Evolutionary conservation across 2,888 invertebrate genomes (phyloP).

Genomic region (Acanthosepion pharaonis): DNA sequence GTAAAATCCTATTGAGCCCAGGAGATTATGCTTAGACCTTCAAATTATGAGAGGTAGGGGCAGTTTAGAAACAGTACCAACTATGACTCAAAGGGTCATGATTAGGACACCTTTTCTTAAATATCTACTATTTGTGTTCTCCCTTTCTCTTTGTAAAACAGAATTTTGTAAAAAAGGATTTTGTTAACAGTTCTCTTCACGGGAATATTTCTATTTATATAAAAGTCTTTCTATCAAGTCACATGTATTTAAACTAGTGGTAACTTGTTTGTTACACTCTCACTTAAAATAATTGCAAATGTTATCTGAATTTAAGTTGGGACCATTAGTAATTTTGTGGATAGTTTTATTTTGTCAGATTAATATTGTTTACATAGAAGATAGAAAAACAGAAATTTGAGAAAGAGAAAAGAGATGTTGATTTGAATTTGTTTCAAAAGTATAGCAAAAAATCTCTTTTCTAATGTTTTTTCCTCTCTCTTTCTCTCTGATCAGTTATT

Average conservation of each 20-base stretch:
- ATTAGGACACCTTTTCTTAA: neutral
- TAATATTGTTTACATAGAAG: no score
- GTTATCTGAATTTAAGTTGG: neutral
- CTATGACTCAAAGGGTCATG: neutral
- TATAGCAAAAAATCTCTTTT: no score
- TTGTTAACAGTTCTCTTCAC: neutral
- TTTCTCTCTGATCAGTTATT: no score
- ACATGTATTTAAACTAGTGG: neutral
- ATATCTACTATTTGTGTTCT: neutral
- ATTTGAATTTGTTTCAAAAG: no score
- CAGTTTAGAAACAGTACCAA: neutral
- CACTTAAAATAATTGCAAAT: neutral
- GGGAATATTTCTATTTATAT: neutral
- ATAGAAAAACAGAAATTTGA: no score
- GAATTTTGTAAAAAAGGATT: neutral
- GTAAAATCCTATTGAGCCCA: slow-evolving; percentile 33
- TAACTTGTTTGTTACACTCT: neutral
- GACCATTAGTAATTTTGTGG: neutral
- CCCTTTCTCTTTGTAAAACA: neutral
- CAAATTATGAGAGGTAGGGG: neutral
- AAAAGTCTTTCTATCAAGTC: neutral
- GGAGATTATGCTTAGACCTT: neutral
- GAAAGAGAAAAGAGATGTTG: no score
- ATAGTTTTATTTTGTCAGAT: neutral
- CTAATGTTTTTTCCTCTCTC: no score